These are phyloP conservation scores for Bellardia bayeri DNA, from an alignment of 2,888 invertebrate genomes.

Conservation along the genomic window DNA sequence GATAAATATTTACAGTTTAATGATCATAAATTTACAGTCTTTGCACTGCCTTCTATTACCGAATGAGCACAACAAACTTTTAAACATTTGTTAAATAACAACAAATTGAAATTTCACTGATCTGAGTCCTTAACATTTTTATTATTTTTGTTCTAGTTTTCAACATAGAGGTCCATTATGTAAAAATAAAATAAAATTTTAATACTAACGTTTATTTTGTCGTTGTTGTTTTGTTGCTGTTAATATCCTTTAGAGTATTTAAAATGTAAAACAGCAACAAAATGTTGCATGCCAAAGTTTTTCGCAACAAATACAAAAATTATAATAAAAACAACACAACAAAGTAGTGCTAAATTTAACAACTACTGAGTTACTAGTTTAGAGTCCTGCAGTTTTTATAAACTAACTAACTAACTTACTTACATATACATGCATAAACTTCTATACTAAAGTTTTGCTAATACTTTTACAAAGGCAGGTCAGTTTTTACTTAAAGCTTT, in stretches of 20 bases:
- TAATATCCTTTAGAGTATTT: slow-evolving; percentile 31
- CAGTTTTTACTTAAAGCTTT: background rate
- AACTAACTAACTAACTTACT: no score
- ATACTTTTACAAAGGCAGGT: background rate
- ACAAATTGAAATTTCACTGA: background rate
- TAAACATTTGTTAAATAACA: no score
- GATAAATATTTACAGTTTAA: no score
- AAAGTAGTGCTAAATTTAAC: slow-evolving; percentile 55
- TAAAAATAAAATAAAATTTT: slow-evolving; percentile 23
- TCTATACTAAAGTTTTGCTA: no score
- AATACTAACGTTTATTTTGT: slow-evolving; percentile 1
- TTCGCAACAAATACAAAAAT: background rate
- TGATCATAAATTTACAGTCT: no score
- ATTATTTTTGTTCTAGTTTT: background rate
- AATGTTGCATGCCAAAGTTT: slow-evolving; percentile 28
- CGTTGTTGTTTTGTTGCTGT: background rate
- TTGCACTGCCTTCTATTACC: no score
- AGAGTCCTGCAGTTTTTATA: background rate
- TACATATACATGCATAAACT: no score
- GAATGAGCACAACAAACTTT: no score
- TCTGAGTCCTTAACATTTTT: background rate
- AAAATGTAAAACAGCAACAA: slow-evolving; percentile 16
- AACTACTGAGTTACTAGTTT: slow-evolving; percentile 32
- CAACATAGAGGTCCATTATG: background rate
- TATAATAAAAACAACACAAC: background rate